phyloP scores from a whole-genome alignment of 2,888 invertebrate species.

The Oscheius sp. region DNA sequence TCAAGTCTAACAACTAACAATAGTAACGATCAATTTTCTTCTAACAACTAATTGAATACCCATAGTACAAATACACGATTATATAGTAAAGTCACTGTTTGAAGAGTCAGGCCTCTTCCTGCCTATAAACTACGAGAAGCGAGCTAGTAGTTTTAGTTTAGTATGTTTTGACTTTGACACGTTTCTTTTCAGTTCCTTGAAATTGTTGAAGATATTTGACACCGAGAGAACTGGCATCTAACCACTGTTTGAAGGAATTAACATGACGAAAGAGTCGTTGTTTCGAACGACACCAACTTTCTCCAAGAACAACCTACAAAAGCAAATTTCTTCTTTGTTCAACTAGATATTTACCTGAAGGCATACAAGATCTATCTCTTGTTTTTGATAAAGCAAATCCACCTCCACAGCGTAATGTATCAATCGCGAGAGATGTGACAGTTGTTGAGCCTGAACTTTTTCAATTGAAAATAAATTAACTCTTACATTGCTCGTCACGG shows the following conservation, averaged over 20 bases:
- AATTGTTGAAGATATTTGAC: slow-evolving; percentile 64
- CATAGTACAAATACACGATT: slow-evolving; percentile 29
- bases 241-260: slow-evolving; percentile 62
- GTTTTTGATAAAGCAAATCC: slow-evolving; percentile 56
- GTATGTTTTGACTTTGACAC: slow-evolving; percentile 2
- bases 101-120: slow-evolving; percentile 24
- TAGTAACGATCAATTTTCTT: slow-evolving; percentile 13
- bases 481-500: slow-evolving; percentile 59
- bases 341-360: slow-evolving; percentile 31
- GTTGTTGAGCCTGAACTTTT: slow-evolving; percentile 54
- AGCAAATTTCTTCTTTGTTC: neutral
- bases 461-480: slow-evolving; percentile 1
- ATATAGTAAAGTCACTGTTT: neutral
- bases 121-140: slow-evolving; percentile 2
- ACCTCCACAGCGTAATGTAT: slow-evolving; percentile 58
- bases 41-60: slow-evolving; percentile 18
- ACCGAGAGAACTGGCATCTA: slow-evolving; percentile 57
- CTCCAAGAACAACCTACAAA: slow-evolving; percentile 37
- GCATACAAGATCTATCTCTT: slow-evolving; percentile 59
- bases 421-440: slow-evolving; percentile 56
- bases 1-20: slow-evolving; percentile 13
- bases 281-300: slow-evolving; percentile 56
- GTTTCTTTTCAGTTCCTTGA: slow-evolving; percentile 35
- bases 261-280: slow-evolving; percentile 61
- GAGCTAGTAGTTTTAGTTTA: slow-evolving; percentile 18